These are phyloP conservation scores for Drosophila sucinea DNA, from an alignment of 1,140 invertebrate genomes.

Conservation along the genomic window DNA sequence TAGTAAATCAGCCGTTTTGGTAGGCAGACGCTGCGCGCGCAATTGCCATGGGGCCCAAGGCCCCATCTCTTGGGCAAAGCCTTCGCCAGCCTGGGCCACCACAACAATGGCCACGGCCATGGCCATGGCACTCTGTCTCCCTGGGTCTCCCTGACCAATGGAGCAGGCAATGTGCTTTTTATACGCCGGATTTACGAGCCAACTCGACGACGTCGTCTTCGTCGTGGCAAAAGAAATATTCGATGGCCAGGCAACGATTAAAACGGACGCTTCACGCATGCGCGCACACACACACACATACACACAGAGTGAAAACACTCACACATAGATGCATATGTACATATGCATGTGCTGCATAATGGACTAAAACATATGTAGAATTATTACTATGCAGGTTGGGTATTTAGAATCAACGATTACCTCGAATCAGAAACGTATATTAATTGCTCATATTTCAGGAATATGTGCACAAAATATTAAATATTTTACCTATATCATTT, in stretches of 20 bases:
- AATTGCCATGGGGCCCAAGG: constrained; percentile 29
- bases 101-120: constrained; percentile 51
- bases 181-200: constrained; percentile 78
- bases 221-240: constrained; percentile 75
- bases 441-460: neutral
- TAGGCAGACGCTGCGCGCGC: constrained; percentile 49
- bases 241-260: constrained; percentile 79
- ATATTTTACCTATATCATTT: neutral
- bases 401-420: neutral
- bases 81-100: constrained; percentile 8
- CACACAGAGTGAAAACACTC: constrained; percentile 14
- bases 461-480: neutral
- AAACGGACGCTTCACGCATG: constrained; percentile 81
- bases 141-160: constrained; percentile 51
- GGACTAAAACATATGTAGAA: constrained; percentile 42
- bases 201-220: constrained; percentile 50
- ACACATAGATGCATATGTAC: constrained; percentile 34
- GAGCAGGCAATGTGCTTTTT: constrained; percentile 67
- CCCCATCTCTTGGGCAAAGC: constrained; percentile 42
- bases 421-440: neutral
- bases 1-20: constrained; percentile 80
- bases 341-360: constrained; percentile 59
- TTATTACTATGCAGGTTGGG: constrained; percentile 20
- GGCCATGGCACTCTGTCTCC: constrained; percentile 18
- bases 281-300: constrained; percentile 55